These are phyloP conservation scores for Meteorus sp. DNA, from an alignment of 1,140 invertebrate genomes.

Conservation along the genomic window DNA sequence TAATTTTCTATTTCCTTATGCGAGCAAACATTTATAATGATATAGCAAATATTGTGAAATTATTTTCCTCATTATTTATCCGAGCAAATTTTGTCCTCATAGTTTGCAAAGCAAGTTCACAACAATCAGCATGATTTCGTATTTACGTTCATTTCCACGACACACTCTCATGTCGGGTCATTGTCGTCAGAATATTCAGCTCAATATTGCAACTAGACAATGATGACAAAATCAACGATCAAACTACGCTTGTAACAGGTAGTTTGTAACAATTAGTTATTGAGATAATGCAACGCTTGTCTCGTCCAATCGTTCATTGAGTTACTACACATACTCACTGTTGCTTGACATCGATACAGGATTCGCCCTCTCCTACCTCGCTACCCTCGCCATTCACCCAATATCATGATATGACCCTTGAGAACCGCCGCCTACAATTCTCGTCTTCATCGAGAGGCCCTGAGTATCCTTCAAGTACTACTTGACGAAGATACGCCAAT, in stretches of 20 bases:
- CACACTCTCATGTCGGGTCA: no score
- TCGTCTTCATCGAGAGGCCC: no score
- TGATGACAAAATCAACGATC: constrained; percentile 28
- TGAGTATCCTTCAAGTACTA: not conserved
- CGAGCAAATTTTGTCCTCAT: constrained; percentile 1
- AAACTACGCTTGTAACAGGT: constrained; percentile 11
- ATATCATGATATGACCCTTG: constrained; percentile 19
- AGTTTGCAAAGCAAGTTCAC: no score
- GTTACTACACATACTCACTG: not conserved
- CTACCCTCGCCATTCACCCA: no score
- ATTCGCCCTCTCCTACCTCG: no score
- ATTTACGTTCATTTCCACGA: no score
- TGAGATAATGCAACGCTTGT: constrained; percentile 22
- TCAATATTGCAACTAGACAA: no score
- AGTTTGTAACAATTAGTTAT: constrained; percentile 30
- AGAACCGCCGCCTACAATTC: constrained; percentile 10
- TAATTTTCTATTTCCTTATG: constrained; percentile 1
- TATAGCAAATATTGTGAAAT: no score
- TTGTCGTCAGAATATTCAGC: no score
- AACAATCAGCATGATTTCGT: no score
- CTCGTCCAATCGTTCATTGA: not conserved
- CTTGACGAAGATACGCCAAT: not conserved
- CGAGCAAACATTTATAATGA: not conserved
- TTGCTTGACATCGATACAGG: constrained; percentile 7
- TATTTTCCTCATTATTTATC: no score